Evolutionary conservation across 1,140 invertebrate genomes (phyloP).

Genomic region (Zaprionus ghesquierei): DNA sequence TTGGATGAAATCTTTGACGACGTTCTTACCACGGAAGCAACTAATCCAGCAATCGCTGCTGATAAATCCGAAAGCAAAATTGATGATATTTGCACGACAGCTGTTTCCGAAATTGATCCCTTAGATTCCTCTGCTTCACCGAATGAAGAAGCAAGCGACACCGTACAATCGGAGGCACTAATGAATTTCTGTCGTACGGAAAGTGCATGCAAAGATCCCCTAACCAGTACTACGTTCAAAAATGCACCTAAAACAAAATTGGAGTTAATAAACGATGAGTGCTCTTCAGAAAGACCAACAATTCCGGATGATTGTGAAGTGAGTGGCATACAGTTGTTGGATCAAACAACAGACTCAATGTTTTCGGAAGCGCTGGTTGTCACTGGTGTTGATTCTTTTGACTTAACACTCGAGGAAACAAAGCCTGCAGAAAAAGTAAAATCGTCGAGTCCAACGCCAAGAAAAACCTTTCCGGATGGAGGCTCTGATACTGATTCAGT

Average conservation of each 20-base stretch:
- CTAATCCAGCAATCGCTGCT: conserved; percentile 11
- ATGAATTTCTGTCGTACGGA: conserved; percentile 20
- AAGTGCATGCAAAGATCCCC: conserved; percentile 32
- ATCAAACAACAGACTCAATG: conserved; percentile 65
- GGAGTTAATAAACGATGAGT: background rate
- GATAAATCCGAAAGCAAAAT: conserved; percentile 52
- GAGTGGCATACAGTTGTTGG: conserved; percentile 71
- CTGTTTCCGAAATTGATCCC: conserved; percentile 31
- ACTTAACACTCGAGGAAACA: conserved; percentile 58
- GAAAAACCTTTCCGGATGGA: background rate
- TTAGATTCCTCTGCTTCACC: conserved; percentile 13
- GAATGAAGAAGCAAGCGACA: conserved; percentile 3
- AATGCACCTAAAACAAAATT: conserved; percentile 5
- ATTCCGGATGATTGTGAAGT: conserved; percentile 44
- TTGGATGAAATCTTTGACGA: conserved; percentile 71
- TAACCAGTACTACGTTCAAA: conserved; percentile 64
- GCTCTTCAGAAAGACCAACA: background rate
- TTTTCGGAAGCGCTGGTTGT: conserved; percentile 55
- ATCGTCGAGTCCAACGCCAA: background rate
- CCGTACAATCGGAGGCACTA: conserved; percentile 31
- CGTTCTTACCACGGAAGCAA: conserved; percentile 41
- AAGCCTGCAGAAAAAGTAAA: background rate
- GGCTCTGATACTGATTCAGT: conserved; percentile 47
- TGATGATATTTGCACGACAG: conserved; percentile 21
- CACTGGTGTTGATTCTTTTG: conserved; percentile 45